Evolutionary conservation across 1,140 invertebrate genomes (phyloP).

Genomic region (Zaprionus taronus): DNA sequence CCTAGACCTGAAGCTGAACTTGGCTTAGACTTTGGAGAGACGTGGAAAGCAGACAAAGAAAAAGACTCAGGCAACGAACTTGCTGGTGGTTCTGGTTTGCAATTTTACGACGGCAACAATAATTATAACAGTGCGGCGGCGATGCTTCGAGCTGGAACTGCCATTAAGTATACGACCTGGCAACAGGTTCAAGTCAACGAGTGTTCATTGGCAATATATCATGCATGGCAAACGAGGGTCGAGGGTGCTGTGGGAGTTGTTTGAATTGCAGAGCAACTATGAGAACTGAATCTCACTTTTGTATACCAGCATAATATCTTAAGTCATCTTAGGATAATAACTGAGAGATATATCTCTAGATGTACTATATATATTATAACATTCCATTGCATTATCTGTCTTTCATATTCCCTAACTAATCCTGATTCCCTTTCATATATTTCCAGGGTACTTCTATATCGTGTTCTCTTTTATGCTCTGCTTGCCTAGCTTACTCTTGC

Average conservation of each 20-base stretch:
- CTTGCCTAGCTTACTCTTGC: neutral
- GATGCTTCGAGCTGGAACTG: slow-evolving; percentile 25
- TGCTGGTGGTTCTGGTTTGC: slow-evolving; percentile 19
- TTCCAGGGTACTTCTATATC: slow-evolving; percentile 10
- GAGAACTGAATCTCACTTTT: too few relatives aligned
- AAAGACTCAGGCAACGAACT: slow-evolving; percentile 33
- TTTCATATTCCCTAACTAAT: too few relatives aligned
- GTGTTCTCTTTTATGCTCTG: neutral
- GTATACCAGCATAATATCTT: too few relatives aligned
- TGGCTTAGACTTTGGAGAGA: neutral
- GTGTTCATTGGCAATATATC: slow-evolving; percentile 18
- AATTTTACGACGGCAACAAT: slow-evolving; percentile 52
- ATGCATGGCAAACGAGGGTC: neutral
- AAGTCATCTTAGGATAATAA: too few relatives aligned
- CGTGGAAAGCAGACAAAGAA: slow-evolving; percentile 10
- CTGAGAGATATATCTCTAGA: too few relatives aligned
- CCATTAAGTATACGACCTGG: slow-evolving; percentile 49
- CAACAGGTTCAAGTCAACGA: slow-evolving; percentile 25
- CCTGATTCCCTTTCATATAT: too few relatives aligned
- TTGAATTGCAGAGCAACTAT: neutral
- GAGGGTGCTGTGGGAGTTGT: neutral
- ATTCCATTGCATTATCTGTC: too few relatives aligned
- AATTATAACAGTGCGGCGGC: slow-evolving; percentile 52
- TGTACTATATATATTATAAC: too few relatives aligned
- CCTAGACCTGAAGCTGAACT: neutral